Evolutionary conservation across 2,797 vertebrate species (phyloP), one percentile per base, ranked within the genome.

Genomic region (Melanotaenia trifasciata): DNA sequence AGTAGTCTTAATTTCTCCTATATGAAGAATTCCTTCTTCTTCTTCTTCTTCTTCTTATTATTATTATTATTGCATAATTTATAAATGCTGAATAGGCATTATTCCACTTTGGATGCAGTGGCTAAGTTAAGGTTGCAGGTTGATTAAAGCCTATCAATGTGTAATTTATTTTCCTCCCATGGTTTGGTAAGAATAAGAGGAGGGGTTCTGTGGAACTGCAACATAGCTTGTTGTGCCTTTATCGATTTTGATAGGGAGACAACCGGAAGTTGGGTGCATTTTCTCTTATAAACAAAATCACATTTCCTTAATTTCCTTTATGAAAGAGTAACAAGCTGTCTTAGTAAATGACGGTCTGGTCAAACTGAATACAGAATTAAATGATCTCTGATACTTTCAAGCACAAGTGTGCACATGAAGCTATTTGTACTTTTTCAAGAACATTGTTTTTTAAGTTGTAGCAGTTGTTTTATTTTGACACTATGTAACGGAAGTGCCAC

Each of bases 121-220:
- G 45, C 6, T 0, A 30, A 53, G 45, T 7, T 22, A 30, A 58
- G 28, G 63, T 75, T 74, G 81, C 70, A 67, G 51, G 73, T 74
- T 90, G 86, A 90, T 90, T 88, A 89, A 88, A 90, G 77, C 64
- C 54, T 70, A 79, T 85, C 77, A 86, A 71, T 78, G 70, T 56
- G 74, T 67, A 45, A 30, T 30, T 30, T 8, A 54, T 58, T 66
- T 66, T 56, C 73, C 50, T 63, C 63, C 58, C 35, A 50, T 59
- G 38, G 33, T 79, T 65, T 70, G 73, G 78, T 67, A 60, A 74
- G 58, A 78, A 77, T 20, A 72, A 76, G 61, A 89, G 87, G 87
- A 84, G 89, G 87, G 79, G 84, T 76, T 84, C 67, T 71, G 47
- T 53, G 1, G 28, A 59, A 78, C 70, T 69, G 73, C 59, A 45